These are phyloP conservation scores for Molorchus minor DNA, from an alignment of 2,888 invertebrate species.

Conservation along the genomic window DNA sequence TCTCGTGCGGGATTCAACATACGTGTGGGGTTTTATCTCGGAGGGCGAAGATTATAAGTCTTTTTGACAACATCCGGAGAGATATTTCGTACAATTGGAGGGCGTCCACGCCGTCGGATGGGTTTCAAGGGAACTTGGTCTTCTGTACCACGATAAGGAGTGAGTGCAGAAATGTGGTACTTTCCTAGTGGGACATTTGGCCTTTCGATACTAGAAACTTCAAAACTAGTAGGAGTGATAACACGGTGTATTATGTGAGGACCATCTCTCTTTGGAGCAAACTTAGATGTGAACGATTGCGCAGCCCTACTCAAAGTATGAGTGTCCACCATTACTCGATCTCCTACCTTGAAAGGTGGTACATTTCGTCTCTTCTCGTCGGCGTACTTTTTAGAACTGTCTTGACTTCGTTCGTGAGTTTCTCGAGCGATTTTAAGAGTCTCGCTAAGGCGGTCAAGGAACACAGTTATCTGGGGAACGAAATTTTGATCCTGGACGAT, in stretches of 20 bases:
- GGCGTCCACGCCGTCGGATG: slow-evolving; percentile 1
- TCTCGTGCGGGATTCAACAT: slow-evolving; percentile 4
- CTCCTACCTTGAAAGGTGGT: neutral
- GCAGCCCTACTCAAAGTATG: slow-evolving; percentile 20
- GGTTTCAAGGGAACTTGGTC: neutral
- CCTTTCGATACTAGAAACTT: neutral
- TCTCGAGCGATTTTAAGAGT: neutral
- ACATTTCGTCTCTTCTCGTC: neutral
- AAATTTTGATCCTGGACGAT: neutral
- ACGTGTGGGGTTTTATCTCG: too few species aligned
- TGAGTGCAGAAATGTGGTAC: slow-evolving; percentile 1
- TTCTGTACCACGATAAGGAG: neutral
- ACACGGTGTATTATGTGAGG: slow-evolving; percentile 16
- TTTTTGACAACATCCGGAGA: too few species aligned
- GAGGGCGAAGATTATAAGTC: too few species aligned
- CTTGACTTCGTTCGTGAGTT: neutral
- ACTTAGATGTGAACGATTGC: slow-evolving; percentile 9
- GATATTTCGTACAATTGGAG: too few species aligned
- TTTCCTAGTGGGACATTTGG: neutral
- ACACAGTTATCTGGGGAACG: neutral
- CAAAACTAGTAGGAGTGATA: neutral
- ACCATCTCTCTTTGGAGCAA: slow-evolving; percentile 25
- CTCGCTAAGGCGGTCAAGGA: neutral
- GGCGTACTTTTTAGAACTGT: neutral
- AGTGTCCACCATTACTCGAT: slow-evolving; percentile 14